Conservation (phyloP, 2,113 vertebrate genomes). For the Vulpes ferrilata region DNA sequence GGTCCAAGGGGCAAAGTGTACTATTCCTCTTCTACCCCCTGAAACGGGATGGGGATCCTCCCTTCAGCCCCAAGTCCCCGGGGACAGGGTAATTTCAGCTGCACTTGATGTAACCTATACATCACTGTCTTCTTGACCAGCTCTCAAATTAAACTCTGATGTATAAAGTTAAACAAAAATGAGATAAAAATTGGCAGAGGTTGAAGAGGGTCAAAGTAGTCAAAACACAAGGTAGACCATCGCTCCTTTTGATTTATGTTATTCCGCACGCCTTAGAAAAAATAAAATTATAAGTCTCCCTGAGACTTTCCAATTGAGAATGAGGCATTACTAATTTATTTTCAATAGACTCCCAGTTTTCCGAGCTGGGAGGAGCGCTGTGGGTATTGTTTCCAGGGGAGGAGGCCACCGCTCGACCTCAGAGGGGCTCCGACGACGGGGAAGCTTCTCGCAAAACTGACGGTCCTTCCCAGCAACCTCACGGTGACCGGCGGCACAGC, state of each 20-base stretch:
- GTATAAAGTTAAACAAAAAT: conserved; percentile 99
- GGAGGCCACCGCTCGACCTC: not conserved
- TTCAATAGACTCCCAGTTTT: conserved; percentile 85
- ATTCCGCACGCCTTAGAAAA: conserved; percentile 86
- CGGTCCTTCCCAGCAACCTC: not conserved
- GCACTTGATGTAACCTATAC: conserved; percentile 97
- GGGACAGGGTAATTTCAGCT: conserved; percentile 98
- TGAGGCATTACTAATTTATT: conserved; percentile 86
- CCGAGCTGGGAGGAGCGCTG: conserved; percentile 55
- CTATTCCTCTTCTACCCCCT: conserved; percentile 93
- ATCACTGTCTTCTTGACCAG: conserved; percentile 96
- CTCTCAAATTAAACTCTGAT: conserved; percentile 99
- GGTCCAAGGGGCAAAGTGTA: conserved; percentile 93
- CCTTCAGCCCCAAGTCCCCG: conserved; percentile 90
- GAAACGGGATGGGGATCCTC: conserved; percentile 90
- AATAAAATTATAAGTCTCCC: conserved; percentile 86
- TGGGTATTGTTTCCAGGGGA: conserved; percentile 60
- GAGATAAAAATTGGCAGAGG: conserved; percentile 98
- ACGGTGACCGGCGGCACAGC: fast-evolving
- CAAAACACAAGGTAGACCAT: conserved; percentile 91
- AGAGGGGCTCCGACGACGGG: conserved; percentile 41
- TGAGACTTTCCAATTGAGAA: conserved; percentile 85
- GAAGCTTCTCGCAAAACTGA: conserved; percentile 6
- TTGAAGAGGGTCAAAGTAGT: conserved; percentile 93
- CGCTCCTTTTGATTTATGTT: conserved; percentile 92